phyloP scores from a whole-genome alignment of 1,140 invertebrate genomes.

The Adoxophyes honmai region DNA sequence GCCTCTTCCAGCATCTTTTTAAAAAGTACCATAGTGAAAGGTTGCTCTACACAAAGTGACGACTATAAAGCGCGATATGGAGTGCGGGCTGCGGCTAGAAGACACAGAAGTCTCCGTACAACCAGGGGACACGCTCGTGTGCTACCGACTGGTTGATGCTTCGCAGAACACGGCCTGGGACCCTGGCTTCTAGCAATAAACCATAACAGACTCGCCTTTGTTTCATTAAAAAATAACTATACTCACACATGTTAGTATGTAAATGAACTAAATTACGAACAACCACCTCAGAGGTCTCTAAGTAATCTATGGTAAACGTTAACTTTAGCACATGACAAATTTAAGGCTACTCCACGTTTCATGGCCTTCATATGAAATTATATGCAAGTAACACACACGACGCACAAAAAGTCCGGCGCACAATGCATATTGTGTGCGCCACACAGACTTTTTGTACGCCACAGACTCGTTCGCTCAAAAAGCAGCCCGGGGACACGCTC shows the following conservation, averaged over 20 bases:
- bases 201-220: no score
- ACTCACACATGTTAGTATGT: no score
- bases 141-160: constrained; percentile 83
- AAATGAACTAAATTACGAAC: no score
- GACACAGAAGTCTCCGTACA: constrained; percentile 81
- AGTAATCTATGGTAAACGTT: no score
- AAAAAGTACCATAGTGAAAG: no score
- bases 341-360: no score
- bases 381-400: no score
- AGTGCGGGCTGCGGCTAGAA: constrained; percentile 91
- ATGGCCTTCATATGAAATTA: no score
- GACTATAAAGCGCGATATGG: constrained; percentile 88
- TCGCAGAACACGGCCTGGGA: constrained; percentile 87
- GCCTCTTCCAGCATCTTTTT: no score
- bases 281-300: no score
- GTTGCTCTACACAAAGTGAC: constrained; percentile 94
- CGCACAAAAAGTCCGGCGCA: constrained; percentile 88
- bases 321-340: no score
- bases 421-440: constrained; percentile 94
- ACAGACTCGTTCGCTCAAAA: constrained; percentile 79
- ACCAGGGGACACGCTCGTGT: constrained; percentile 88
- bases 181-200: constrained; percentile 83
- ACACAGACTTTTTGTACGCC: constrained; percentile 87
- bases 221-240: no score
- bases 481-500: constrained; percentile 88